Evolutionary conservation across 2,888 invertebrate genomes (phyloP).

Genomic region (Pristionchus maxplancki): DNA sequence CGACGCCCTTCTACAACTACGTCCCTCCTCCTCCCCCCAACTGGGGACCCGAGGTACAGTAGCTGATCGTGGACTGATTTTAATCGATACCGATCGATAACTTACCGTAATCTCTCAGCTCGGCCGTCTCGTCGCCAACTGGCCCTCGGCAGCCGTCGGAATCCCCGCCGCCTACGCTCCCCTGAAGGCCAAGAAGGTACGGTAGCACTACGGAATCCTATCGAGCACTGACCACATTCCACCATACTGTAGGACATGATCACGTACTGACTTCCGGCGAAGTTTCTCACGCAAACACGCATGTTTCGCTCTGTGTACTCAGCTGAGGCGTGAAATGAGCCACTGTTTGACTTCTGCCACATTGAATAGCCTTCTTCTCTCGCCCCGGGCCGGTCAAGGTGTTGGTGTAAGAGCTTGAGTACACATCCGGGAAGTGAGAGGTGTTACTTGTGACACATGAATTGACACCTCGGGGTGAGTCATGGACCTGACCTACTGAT

Average conservation of each 20-base stretch:
- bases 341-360: conserved; percentile 8
- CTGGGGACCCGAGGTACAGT: conserved; percentile 65
- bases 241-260: neutral
- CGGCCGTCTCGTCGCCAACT: conserved; percentile 67
- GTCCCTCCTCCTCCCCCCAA: conserved; percentile 77
- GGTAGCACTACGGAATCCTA: neutral
- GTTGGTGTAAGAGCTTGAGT: neutral
- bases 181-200: conserved; percentile 58
- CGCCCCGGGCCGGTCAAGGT: neutral
- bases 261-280: neutral
- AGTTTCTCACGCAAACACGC: conserved; percentile 16
- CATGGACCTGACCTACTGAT: neutral
- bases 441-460: conserved; percentile 37
- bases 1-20: conserved; percentile 77
- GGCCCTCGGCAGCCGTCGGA: conserved; percentile 72
- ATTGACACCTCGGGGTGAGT: neutral
- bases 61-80: no score
- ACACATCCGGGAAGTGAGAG: neutral
- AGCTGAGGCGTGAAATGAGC: neutral
- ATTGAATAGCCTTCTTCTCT: neutral
- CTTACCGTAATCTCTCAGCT: conserved; percentile 55
- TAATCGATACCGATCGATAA: neutral
- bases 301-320: neutral
- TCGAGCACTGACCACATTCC: neutral
- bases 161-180: conserved; percentile 62